Evolutionary conservation across 2,888 invertebrate species (phyloP), one percentile per base, ranked within the genome.

Genomic region (Rutpela maculata): DNA sequence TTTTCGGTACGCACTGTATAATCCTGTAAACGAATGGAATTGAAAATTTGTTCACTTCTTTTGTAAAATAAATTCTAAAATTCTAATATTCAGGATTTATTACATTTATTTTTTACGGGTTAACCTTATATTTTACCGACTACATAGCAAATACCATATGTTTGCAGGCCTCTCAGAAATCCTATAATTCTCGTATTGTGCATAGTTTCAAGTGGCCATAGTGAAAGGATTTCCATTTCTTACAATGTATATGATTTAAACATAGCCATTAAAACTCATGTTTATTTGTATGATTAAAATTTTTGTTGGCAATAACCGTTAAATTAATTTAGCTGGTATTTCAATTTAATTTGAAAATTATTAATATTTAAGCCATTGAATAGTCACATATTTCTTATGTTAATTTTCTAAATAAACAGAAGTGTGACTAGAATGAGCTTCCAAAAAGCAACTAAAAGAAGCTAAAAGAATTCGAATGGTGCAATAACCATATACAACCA

Each of bases 391-490:
- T 78, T 80, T 85, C 79, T 77, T 77, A 79, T 80, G 81, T 75
- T 82, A 82, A 84, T 83, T 83, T 82, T 77, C 57, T 76, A 82
- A 84, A 83, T 82, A 82, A 79, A 83, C 82, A 84, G 82, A 83
- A 82, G 82, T 83, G 83, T 80, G 83, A 78, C 77, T 78, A 66
- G 19, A 38, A 65, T 67, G 55, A 75, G 78, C 74, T 78, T 67
- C 75, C 77, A 77, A 72, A 75, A 63, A 65, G 31, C 71, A 50
- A 35, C 31, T 67, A 31, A 38, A 59, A 56, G n/a, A 60, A 59
- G 60, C 31, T 60, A 38, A 43, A 70, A 50, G 70, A 70, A 38
- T 65, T 65, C 43, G n/a, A 65, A 69, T 66, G 74, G 77, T 75
- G 73, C 79, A 75, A 82, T 81, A 81, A 83, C 76, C 81, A 79